Evolutionary conservation across 2,113 vertebrate genomes (phyloP), one percentile per base, ranked within the genome.

Genomic region (Pagrus major): DNA sequence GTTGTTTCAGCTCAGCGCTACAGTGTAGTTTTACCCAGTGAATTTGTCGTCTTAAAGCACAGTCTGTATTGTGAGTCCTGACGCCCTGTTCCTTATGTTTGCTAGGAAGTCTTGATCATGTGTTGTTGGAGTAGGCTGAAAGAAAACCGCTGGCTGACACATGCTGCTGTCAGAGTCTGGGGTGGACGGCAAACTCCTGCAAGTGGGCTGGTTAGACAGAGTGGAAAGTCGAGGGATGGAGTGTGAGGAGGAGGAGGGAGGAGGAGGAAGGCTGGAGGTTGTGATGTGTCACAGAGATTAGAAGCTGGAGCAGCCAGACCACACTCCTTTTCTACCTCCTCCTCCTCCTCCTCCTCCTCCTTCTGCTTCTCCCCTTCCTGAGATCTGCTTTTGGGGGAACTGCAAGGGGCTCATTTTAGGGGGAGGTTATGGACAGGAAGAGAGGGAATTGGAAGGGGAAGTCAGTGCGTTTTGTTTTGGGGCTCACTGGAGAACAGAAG

Each of bases 251-350:
- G 9, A 9, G 21, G 9, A 8, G 16, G 60, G 56, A 64, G 7
- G 47, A 15, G 49, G 23, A 41, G 23, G 23, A 64, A 56, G 64
- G 63, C 73, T 76, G 63, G 49, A 80, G 72, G 80, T 80, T 81
- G 80, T 84, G 86, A 91, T 90, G 91, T 86, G 85, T 89, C 85
- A 85, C 42, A 61, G 67, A 81, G 71, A 83, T 83, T 83, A 42
- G 54, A 78, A 44, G 68, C 73, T 65, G 60, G 79, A 76, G 54
- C 61, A 69, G 74, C 73, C 82, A 84, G 84, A 78, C 83, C 81
- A 76, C 41, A 63, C 74, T 77, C 52, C 55, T 83, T 84, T 86
- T 77, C 78, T 83, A 55, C 64, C 75, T 52, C 85, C 60, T 52
- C 77, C 81, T 37, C 59, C 42, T 74, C 76, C 85, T 56, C 60